Conservation (phyloP, 2,888 invertebrate genomes). For the Pherbina coryleti region DNA sequence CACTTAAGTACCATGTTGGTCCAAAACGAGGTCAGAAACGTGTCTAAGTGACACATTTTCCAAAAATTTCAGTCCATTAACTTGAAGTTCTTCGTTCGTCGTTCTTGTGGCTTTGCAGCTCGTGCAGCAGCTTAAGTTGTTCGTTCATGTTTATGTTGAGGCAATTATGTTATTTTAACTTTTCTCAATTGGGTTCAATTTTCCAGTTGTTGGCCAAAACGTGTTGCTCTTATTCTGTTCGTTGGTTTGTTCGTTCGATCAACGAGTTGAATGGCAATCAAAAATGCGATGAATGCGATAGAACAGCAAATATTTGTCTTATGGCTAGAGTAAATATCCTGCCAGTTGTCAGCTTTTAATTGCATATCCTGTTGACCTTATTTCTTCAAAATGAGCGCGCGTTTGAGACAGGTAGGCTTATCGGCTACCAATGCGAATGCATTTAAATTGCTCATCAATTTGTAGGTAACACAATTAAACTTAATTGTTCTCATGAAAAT, state of each 20-base stretch:
- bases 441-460: slow-evolving; percentile 35
- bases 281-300: no score
- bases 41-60: slow-evolving; percentile 43
- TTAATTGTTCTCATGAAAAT: neutral
- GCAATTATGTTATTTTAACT: slow-evolving; percentile 6
- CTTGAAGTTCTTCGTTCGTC: slow-evolving; percentile 10
- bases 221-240: no score
- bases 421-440: neutral
- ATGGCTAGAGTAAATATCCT: no score
- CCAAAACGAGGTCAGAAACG: slow-evolving; percentile 51
- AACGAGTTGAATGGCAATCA: no score
- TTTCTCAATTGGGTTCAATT: neutral
- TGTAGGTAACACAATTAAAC: neutral
- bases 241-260: no score
- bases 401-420: neutral
- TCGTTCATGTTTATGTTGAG: neutral
- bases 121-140: neutral
- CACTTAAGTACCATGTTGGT: slow-evolving; percentile 48
- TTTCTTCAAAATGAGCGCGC: neutral
- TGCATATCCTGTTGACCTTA: no score
- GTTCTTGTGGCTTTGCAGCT: neutral
- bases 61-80: slow-evolving; percentile 39
- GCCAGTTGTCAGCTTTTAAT: no score
- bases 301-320: no score
- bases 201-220: neutral